phyloP scores from a whole-genome alignment of 2,797 vertebrate genomes.

The Coccyzus lansbergi region DNA sequence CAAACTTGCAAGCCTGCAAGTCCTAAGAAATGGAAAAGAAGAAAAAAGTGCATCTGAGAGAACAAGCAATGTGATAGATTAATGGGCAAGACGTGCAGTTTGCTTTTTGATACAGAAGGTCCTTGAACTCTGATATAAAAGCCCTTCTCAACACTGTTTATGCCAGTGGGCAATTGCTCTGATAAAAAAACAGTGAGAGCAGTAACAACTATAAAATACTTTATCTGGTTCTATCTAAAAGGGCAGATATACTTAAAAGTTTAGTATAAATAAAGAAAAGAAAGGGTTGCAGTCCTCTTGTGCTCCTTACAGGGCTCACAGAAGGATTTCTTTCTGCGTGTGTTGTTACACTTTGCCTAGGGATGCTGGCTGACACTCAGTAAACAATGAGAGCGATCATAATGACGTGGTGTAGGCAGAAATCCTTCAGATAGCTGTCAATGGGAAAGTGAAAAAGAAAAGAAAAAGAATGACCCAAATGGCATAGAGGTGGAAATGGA shows the following conservation, averaged over 20 bases:
- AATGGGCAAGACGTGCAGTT: not conserved
- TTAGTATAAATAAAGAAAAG: not conserved
- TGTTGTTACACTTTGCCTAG: not conserved
- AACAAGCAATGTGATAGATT: not conserved
- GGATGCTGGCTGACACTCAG: not conserved
- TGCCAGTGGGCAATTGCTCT: not conserved
- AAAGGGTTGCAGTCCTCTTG: not conserved
- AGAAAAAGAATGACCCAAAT: not conserved
- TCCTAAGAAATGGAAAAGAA: not conserved
- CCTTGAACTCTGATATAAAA: not conserved
- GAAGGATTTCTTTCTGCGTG: not conserved
- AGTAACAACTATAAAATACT: not conserved
- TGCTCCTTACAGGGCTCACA: not conserved
- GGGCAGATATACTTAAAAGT: not conserved
- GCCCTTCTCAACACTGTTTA: not conserved
- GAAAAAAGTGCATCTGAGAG: not conserved
- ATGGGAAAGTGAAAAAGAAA: not conserved
- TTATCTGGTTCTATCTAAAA: not conserved
- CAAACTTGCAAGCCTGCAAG: not conserved
- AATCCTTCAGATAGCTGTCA: not conserved
- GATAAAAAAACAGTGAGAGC: not conserved
- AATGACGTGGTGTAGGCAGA: not conserved
- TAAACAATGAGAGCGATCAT: not conserved
- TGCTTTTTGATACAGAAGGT: not conserved
- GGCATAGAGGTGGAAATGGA: not conserved